phyloP scores from a whole-genome alignment of 2,888 invertebrate genomes.

The Desoria tigrina region DNA sequence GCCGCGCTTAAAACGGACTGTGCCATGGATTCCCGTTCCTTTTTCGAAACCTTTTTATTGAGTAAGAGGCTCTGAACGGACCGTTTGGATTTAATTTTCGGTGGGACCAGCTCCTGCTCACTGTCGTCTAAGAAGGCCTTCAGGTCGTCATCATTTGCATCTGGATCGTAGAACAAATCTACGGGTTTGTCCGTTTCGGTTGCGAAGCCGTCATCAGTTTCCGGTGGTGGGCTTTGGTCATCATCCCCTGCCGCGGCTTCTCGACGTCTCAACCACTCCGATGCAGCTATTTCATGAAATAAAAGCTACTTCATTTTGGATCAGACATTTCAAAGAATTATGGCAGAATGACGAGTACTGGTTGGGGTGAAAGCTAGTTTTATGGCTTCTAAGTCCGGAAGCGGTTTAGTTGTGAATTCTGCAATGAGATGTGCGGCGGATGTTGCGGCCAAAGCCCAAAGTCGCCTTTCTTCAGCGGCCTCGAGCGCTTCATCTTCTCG shows the following conservation, averaged over 20 bases:
- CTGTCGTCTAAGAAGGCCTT: constrained; percentile 28
- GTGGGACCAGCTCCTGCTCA: constrained; percentile 21
- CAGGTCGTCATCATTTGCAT: constrained; percentile 33
- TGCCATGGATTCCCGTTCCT: neutral
- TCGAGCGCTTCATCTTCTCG: constrained; percentile 21
- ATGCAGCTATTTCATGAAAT: constrained; percentile 17
- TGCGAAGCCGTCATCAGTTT: constrained; percentile 8
- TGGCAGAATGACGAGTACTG: constrained; percentile 15
- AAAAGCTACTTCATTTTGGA: no score
- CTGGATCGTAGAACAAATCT: constrained; percentile 33
- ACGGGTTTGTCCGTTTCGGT: constrained; percentile 27
- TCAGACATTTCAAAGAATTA: neutral
- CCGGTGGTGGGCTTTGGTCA: neutral
- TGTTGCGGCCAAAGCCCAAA: constrained; percentile 36
- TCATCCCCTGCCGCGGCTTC: constrained; percentile 4
- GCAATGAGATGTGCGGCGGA: constrained; percentile 33
- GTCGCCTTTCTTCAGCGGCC: constrained; percentile 27
- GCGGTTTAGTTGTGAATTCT: constrained; percentile 25
- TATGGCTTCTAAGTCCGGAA: constrained; percentile 29
- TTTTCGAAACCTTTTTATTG: no score
- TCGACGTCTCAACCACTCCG: constrained; percentile 27
- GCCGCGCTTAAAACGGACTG: neutral
- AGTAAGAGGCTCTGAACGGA: no score
- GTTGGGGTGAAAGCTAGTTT: constrained; percentile 30
- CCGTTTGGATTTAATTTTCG: neutral